phyloP scores from a whole-genome alignment of 2,797 vertebrate species.

The Staurois parvus region DNA sequence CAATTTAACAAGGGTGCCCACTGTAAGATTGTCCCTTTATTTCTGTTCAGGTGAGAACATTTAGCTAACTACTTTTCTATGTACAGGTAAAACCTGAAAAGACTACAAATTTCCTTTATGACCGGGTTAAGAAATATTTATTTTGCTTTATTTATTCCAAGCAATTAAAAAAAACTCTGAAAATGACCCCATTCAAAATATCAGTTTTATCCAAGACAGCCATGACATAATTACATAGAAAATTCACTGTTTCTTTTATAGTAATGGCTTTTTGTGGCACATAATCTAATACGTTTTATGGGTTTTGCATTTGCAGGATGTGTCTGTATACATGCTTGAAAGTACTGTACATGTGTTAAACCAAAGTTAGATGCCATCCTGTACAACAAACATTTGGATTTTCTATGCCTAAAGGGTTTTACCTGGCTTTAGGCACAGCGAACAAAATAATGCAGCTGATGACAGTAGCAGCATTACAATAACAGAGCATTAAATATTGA shows the following conservation, averaged over 20 bases:
- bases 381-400: slow-evolving; percentile 79
- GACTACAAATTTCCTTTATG: no score
- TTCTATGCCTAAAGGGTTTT: slow-evolving; percentile 78
- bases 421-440: slow-evolving; percentile 76
- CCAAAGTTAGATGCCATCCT: slow-evolving; percentile 79
- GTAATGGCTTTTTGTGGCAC: slow-evolving; percentile 75
- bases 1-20: no score
- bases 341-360: slow-evolving; percentile 78
- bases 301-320: slow-evolving; percentile 78
- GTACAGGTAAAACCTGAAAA: no score
- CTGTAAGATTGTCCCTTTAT: no score
- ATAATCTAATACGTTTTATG: slow-evolving; percentile 73
- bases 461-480: slow-evolving; percentile 77
- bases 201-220: no score
- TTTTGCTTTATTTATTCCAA: no score
- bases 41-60: no score
- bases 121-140: no score
- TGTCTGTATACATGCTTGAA: slow-evolving; percentile 75
- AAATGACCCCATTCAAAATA: no score
- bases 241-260: neutral
- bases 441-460: slow-evolving; percentile 80
- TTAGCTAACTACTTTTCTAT: no score
- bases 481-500: slow-evolving; percentile 79
- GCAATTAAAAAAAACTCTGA: no score
- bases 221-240: neutral